Evolutionary conservation across 2,888 invertebrate species (phyloP), one percentile per base, ranked within the genome.

Genomic region (Charanyca ferruginea): DNA sequence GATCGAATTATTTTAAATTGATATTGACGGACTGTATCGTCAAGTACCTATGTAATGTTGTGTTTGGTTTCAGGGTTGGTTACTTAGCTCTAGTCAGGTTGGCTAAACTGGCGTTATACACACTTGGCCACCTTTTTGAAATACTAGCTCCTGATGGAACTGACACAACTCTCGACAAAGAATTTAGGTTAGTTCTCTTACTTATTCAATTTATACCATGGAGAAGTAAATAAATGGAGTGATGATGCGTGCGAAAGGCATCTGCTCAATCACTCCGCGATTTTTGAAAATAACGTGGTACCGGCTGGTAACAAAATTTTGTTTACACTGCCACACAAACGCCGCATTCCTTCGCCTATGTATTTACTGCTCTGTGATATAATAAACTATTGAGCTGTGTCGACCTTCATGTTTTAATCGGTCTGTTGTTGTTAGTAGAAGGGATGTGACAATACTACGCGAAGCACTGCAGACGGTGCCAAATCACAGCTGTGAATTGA

Each of bases 61-160:
- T 57, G 38, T 57, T 86, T 86, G 52, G 53, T 93, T 92, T 71
- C 92, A 97, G 98, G 83, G 97, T 98, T 65, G 98, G 99, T 11
- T 99, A 98, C 92, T 96, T 98, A 85, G 98, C 98, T 51, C 97
- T 99, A 77, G 96, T 99, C 84, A 98, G 98, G 88, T 96, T 99
- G 80, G 97, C 98, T 79, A 99, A 99, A 93, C 94, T 99, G 68
- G 97, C 98, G 84, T 94, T 99, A 59, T 98, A 98, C 38, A 98
- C 98, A 9, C 97, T 99, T 71, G 98, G 98, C 11, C 98, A 98
- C 86, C 96, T 98, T 23, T 96, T 97, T 92, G 97, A 97, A 88
- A 92, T 91, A 94, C 96, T 89, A 89, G 96, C 90, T 88, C 96
- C 85, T 72, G 94, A 94, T 91, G 96, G 88, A 88, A 93, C 91